Conservation (phyloP, 2,797 vertebrate genomes). For the Threskiornis aethiopicus region DNA sequence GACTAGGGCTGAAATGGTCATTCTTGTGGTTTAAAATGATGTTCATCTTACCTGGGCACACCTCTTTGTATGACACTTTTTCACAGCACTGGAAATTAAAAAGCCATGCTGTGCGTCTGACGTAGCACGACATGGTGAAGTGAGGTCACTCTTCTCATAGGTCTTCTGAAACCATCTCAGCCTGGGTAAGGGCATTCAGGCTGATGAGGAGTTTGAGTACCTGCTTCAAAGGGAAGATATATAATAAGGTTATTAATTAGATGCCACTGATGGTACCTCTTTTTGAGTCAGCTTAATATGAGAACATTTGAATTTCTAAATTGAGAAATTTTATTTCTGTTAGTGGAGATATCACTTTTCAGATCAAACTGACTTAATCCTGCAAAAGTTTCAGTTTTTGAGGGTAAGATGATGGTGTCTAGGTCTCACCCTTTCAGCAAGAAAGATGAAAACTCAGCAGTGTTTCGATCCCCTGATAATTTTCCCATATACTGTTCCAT, state of each 20-base stretch:
- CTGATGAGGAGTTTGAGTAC: neutral
- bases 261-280: neutral
- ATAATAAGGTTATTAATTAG: neutral
- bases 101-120: neutral
- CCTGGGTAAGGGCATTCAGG: neutral
- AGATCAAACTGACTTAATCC: neutral
- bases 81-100: neutral
- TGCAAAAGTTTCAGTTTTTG: neutral
- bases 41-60: neutral
- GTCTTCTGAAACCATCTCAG: neutral
- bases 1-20: neutral
- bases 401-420: neutral
- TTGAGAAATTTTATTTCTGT: neutral
- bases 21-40: neutral
- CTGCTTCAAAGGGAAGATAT: neutral
- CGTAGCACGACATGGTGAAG: accelerated
- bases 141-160: neutral
- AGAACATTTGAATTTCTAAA: neutral
- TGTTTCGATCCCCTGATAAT: neutral
- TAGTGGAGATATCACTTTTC: neutral
- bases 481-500: neutral
- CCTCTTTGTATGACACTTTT: neutral
- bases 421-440: neutral
- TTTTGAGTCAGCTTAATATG: neutral
- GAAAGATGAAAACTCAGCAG: neutral